A percentile compares a stretch with the other conserved stretches of the same genome.
These are phyloP conservation scores for Cyprinus carpio DNA, from an alignment of 2,113 vertebrate genomes.

Conservation along the genomic window DNA sequence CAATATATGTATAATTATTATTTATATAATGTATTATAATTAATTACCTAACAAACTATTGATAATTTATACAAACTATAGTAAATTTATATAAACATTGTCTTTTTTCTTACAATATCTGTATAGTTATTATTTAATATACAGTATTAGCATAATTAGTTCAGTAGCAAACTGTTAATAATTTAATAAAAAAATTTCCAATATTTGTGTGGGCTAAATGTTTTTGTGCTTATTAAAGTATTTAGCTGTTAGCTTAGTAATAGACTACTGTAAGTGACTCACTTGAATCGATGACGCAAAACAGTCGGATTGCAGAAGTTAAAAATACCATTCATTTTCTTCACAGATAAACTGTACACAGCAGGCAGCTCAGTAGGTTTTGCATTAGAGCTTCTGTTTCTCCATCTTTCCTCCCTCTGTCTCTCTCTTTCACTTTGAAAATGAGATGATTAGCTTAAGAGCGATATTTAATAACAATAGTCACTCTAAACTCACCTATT, in stretches of 20 bases:
- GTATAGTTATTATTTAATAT: no score
- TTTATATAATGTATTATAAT: neutral
- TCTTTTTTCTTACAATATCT: neutral
- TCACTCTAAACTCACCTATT: neutral
- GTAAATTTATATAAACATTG: neutral
- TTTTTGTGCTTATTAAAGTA: neutral
- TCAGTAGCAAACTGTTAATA: no score
- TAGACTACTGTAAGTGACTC: neutral
- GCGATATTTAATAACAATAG: conserved; percentile 4
- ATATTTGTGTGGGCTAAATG: neutral
- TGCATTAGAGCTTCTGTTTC: neutral
- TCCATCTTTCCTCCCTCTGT: neutral
- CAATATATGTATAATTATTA: neutral
- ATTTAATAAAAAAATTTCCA: no score
- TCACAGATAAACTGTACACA: no score
- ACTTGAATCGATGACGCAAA: neutral
- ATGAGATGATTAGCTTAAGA: conserved; percentile 8
- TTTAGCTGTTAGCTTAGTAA: neutral
- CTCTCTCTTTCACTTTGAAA: conserved; percentile 3
- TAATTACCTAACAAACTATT: no score
- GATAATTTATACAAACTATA: neutral
- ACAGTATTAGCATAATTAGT: no score
- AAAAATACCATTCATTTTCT: no score
- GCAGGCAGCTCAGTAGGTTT: neutral
- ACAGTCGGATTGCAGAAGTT: neutral